Evolutionary conservation across 2,797 vertebrate species (phyloP).

Genomic region (Falco peregrinus): DNA sequence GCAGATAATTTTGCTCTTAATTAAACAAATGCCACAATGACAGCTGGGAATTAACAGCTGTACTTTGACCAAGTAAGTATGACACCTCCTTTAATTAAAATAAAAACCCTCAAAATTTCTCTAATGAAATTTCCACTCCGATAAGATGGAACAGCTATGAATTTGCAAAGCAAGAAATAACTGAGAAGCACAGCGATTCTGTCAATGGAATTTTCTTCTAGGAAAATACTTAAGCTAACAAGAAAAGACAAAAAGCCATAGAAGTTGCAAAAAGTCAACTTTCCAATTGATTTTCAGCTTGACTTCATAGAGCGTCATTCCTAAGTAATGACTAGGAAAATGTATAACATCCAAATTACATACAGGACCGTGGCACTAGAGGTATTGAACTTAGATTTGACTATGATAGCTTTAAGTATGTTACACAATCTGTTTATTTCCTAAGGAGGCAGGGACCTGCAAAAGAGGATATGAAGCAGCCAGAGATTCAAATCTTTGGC

Average conservation of each 20-base stretch:
- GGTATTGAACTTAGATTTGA: background rate
- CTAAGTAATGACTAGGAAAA: background rate
- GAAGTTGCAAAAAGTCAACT: background rate
- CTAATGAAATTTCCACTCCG: slow-evolving; percentile 23
- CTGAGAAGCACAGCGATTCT: background rate
- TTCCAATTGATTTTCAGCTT: slow-evolving; percentile 4
- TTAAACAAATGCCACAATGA: slow-evolving; percentile 29
- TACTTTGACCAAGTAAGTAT: background rate
- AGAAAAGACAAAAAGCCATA: background rate
- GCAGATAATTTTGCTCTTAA: slow-evolving; percentile 22
- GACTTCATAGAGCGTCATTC: background rate
- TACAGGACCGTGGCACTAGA: background rate
- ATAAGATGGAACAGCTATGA: background rate
- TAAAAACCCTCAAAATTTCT: background rate
- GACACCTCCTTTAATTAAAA: slow-evolving; percentile 44
- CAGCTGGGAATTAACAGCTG: slow-evolving; percentile 44
- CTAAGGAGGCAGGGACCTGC: background rate
- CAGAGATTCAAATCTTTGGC: background rate
- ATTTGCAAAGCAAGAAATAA: background rate
- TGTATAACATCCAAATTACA: background rate
- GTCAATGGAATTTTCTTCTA: background rate
- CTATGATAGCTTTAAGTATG: background rate
- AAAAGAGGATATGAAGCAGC: background rate
- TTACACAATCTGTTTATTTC: background rate
- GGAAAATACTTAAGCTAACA: background rate